Evolutionary conservation across 2,113 vertebrate genomes (phyloP), one percentile per base, ranked within the genome.

Genomic region (Motacilla alba): DNA sequence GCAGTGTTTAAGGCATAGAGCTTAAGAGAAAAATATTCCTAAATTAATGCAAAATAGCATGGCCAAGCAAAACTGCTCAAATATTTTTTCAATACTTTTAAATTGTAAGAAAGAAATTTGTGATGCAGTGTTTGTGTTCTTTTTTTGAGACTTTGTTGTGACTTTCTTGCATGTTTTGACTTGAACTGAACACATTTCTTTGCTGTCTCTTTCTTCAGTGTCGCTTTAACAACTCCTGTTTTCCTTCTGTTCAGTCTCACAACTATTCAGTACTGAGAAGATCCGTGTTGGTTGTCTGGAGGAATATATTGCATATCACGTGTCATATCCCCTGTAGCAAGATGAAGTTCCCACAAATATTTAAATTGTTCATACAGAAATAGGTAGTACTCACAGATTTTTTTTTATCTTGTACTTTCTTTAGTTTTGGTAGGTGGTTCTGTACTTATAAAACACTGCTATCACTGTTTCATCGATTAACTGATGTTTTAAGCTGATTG

Each of bases 141-240:
- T 81, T 76, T 46, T 78, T 74, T 56, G 31, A 83, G 83, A 44
- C 27, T 39, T 46, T 47, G 43, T 80, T 77, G 47, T 47, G 72
- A 60, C 84, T 80, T 81, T 87, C 21, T 80, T 73, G 35, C 62
- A 49, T 77, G 46, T 74, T 94, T 96, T 96, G 90, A n/a, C 74
- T 94, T 84, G 56, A 95, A 68, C 62, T 31, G 60, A 89, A 77
- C 50, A 64, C 2, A 11, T 86, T 87, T 84, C 66, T 85, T 90
- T 92, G 64, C 76, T 6, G 13, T 78, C 15, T 84, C 31, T 78
- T 94, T 58, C 86, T 89, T 84, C 78, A 90, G 41, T 12, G 0
- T 86, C 31, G 31, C 55, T 92, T 77, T 77, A 74, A 82, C 70
- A 91, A n/a, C 46, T 83, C 35, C 27, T 69, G 43, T 74, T 92